phyloP scores from a whole-genome alignment of 2,888 invertebrate genomes.

The Phyllotreta striolata region DNA sequence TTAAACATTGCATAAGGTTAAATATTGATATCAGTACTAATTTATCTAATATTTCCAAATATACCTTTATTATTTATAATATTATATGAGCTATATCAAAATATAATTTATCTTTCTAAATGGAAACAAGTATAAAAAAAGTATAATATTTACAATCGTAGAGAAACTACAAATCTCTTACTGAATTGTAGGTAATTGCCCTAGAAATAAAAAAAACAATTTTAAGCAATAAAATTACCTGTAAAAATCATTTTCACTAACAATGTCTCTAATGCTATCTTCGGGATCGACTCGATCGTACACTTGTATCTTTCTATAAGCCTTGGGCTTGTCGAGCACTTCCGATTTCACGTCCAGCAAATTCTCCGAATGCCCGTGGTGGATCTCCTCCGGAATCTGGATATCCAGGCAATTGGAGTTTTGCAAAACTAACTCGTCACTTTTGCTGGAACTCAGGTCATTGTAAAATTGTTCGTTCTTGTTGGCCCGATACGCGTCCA shows the following conservation, averaged over 20 bases:
- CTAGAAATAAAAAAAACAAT: background rate
- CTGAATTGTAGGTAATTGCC: too few species aligned
- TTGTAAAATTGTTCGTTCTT: constrained; percentile 57
- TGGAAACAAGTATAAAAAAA: too few species aligned
- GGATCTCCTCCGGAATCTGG: constrained; percentile 58
- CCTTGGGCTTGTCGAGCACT: constrained; percentile 48
- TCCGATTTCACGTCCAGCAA: constrained; percentile 55
- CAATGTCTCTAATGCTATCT: constrained; percentile 69
- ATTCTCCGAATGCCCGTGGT: constrained; percentile 62
- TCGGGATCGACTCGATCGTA: constrained; percentile 69
- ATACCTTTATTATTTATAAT: too few species aligned
- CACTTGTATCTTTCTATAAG: constrained; percentile 57
- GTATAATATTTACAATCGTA: too few species aligned
- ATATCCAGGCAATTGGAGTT: constrained; percentile 57
- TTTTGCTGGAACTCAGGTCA: constrained; percentile 64
- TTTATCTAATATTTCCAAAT: too few species aligned
- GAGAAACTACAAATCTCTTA: too few species aligned
- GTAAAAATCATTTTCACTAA: constrained; percentile 70
- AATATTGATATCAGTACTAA: too few species aligned
- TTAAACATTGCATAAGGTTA: too few species aligned
- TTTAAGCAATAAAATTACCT: constrained; percentile 57
- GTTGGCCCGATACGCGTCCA: constrained; percentile 59
- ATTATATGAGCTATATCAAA: too few species aligned
- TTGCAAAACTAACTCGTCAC: constrained; percentile 64
- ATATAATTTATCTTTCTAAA: too few species aligned